phyloP scores from a whole-genome alignment of 2,113 vertebrate genomes.

The Brienomyrus brachyistius region DNA sequence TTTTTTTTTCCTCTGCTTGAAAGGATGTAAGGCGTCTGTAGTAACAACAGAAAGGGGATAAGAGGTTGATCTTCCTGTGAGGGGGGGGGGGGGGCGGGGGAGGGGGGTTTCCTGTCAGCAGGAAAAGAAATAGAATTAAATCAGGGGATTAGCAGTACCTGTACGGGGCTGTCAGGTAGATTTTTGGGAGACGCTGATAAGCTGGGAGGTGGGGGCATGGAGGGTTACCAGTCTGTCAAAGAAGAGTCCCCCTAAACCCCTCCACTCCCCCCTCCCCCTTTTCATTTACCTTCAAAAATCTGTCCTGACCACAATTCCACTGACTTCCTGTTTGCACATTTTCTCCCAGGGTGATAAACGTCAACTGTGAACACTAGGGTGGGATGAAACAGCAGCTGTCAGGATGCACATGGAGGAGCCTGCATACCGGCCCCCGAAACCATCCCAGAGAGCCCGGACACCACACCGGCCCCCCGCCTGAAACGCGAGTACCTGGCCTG shows the following conservation, averaged over 20 bases:
- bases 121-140: slow-evolving; percentile 58
- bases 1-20: slow-evolving; percentile 34
- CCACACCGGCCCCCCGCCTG: neutral
- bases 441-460: neutral
- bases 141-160: slow-evolving; percentile 65
- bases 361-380: neutral
- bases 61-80: slow-evolving; percentile 52
- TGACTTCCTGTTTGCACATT: neutral
- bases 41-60: slow-evolving; percentile 36
- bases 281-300: neutral
- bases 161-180: slow-evolving; percentile 65
- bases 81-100: slow-evolving; percentile 46
- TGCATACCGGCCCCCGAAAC: neutral
- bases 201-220: slow-evolving; percentile 36
- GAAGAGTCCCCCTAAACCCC: slow-evolving; percentile 34
- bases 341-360: neutral
- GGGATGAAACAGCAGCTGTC: neutral
- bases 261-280: slow-evolving; percentile 45
- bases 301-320: neutral
- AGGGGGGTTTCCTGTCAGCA: slow-evolving; percentile 50
- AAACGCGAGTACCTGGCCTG: neutral
- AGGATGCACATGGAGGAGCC: neutral
- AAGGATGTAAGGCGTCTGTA: slow-evolving; percentile 26
- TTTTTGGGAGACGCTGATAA: slow-evolving; percentile 55
- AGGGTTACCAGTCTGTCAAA: slow-evolving; percentile 61